Conservation (phyloP, 2,113 vertebrate species). For the Cathartes aura region DNA sequence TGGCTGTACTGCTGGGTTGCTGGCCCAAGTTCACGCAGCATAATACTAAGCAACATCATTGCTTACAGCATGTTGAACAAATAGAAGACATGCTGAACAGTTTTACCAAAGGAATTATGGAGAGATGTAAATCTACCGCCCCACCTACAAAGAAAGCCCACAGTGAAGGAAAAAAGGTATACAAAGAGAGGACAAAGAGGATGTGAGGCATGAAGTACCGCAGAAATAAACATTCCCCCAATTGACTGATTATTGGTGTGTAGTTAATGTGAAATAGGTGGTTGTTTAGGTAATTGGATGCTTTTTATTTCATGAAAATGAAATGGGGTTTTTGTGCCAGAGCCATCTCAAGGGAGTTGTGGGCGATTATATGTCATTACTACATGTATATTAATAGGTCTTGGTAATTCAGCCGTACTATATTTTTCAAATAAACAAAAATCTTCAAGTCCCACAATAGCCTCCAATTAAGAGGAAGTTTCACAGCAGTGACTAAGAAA, state of each 20-base stretch:
- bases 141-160: not conserved
- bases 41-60: not conserved
- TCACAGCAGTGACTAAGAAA: slow-evolving; percentile 51
- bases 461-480: slow-evolving; percentile 55
- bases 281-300: slow-evolving; percentile 70
- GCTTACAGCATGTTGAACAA: not conserved
- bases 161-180: not conserved
- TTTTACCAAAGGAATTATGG: not conserved
- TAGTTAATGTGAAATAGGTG: slow-evolving; percentile 73
- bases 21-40: not conserved
- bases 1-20: not conserved
- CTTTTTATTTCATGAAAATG: slow-evolving; percentile 65
- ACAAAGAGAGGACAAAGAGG: not conserved
- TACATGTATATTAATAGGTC: slow-evolving; percentile 58
- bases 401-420: slow-evolving; percentile 44
- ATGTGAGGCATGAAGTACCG: not conserved
- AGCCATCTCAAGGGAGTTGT: slow-evolving; percentile 49
- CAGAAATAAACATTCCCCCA: slow-evolving; percentile 30
- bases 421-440: slow-evolving; percentile 74
- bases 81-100: not conserved
- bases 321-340: slow-evolving; percentile 55
- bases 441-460: slow-evolving; percentile 54
- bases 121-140: not conserved
- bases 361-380: slow-evolving; percentile 69
- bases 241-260: slow-evolving; percentile 54